phyloP scores from a whole-genome alignment of 2,113 vertebrate genomes.

The Siniperca knerii region DNA sequence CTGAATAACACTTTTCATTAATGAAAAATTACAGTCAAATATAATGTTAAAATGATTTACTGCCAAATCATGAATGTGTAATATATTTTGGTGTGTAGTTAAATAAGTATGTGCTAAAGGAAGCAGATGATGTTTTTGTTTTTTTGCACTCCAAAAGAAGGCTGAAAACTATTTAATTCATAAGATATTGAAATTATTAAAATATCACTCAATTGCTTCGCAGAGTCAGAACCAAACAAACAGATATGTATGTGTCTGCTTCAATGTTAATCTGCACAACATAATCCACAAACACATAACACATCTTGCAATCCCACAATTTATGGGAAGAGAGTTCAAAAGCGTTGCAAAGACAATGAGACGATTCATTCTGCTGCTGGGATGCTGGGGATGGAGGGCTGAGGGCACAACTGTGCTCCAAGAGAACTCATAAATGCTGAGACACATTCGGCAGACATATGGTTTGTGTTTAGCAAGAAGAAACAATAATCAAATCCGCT shows the following conservation, averaged over 20 bases:
- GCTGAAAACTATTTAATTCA: slow-evolving; percentile 34
- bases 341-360: slow-evolving; percentile 78
- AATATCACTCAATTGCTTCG: slow-evolving; percentile 24
- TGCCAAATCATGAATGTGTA: not conserved
- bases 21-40: not conserved
- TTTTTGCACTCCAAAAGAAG: not conserved
- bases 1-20: not conserved
- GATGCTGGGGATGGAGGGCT: slow-evolving; percentile 72
- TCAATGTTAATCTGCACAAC: slow-evolving; percentile 48
- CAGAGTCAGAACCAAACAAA: slow-evolving; percentile 43
- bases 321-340: slow-evolving; percentile 76
- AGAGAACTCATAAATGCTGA: slow-evolving; percentile 77
- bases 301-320: slow-evolving; percentile 67
- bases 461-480: slow-evolving; percentile 82
- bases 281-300: slow-evolving; percentile 67
- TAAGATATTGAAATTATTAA: slow-evolving; percentile 42
- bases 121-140: not conserved
- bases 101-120: not conserved
- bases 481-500: slow-evolving; percentile 83
- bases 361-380: slow-evolving; percentile 76
- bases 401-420: slow-evolving; percentile 71
- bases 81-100: not conserved
- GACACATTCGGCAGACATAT: slow-evolving; percentile 81
- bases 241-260: slow-evolving; percentile 22
- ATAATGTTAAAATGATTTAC: slow-evolving; percentile 8